Evolutionary conservation across 2,888 invertebrate genomes (phyloP), one percentile per base, ranked within the genome.

Genomic region (Conistra vaccinii): DNA sequence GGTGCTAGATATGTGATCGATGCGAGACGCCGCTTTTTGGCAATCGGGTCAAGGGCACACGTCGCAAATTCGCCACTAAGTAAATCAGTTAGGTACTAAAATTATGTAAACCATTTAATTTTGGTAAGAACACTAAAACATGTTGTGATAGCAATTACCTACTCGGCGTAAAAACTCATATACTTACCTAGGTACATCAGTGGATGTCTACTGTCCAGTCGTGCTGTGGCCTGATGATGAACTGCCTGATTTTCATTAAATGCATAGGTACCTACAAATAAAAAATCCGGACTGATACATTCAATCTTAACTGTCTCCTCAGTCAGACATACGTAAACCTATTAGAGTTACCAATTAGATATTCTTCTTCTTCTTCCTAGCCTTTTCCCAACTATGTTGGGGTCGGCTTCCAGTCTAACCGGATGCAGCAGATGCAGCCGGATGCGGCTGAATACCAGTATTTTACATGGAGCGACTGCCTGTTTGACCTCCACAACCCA

Each of bases 31-130:
- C 5, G 65, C 29, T 10, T 67, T 73, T 69, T 62, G 12, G 66
- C 62, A 85, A 85, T 45, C 32, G 23, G 82, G 85, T 81, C 81
- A 81, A 81, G 66, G 48, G 81, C 51, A 74, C 35, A 14, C 12
- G 35, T 60, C 53, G 14, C 48, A 60, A 35, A 79, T 65, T 63
- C 35, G 23, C 20, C 53, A 67, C 32, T 51, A 48, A 48, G n/a
- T 71, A 29, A 51, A 42, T 71, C 29, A 10, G 23, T 32, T 17
- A 10, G 23, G n/a, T 17, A n/a, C 26, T 4, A 17, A 32, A 32
- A n/a, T 32, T n/a, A n/a, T 35, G 35, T 32, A 17, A 39, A 71
- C 29, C 10, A 29, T 29, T 71, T 51, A 20, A 35, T 48, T 48
- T 48, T 17, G 35, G 6, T 26, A 55, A 35, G 12, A 57, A 51